phyloP scores from a whole-genome alignment of 2,797 vertebrate genomes.

The Cuculus canorus region DNA sequence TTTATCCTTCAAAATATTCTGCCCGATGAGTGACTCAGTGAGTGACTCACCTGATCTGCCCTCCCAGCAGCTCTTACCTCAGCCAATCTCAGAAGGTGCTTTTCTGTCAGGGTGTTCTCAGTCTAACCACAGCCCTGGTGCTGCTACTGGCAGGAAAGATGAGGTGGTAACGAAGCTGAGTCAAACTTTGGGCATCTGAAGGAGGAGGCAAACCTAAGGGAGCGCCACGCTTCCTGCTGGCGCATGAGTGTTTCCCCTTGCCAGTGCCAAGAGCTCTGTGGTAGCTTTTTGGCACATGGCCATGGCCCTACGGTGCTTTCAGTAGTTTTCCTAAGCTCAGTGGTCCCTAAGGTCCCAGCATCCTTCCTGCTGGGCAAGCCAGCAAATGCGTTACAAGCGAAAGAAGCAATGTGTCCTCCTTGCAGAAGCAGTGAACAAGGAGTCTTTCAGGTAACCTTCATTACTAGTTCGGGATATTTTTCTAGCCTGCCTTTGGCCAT shows the following conservation, averaged over 20 bases:
- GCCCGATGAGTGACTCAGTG: neutral
- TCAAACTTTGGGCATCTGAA: neutral
- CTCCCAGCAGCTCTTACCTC: neutral
- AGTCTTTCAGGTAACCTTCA: neutral
- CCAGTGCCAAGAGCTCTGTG: neutral
- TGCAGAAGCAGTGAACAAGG: neutral
- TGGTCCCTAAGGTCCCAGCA: neutral
- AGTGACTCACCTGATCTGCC: constrained; percentile 12
- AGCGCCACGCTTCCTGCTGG: neutral
- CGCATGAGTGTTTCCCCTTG: neutral
- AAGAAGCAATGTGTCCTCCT: neutral
- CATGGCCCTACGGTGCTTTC: accelerated
- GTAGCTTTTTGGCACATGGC: neutral
- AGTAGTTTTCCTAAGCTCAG: neutral
- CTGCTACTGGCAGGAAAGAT: neutral
- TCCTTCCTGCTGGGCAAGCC: neutral
- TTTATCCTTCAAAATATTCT: constrained; percentile 3
- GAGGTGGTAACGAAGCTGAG: constrained; percentile 10
- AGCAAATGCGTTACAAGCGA: neutral
- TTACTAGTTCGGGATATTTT: neutral
- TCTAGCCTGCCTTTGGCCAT: neutral
- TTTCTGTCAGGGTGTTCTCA: neutral
- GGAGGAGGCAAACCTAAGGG: neutral
- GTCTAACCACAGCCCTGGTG: neutral
- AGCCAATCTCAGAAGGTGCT: neutral